Conservation (phyloP, 2,113 vertebrate species). For the Gallinago paraguaiae region DNA sequence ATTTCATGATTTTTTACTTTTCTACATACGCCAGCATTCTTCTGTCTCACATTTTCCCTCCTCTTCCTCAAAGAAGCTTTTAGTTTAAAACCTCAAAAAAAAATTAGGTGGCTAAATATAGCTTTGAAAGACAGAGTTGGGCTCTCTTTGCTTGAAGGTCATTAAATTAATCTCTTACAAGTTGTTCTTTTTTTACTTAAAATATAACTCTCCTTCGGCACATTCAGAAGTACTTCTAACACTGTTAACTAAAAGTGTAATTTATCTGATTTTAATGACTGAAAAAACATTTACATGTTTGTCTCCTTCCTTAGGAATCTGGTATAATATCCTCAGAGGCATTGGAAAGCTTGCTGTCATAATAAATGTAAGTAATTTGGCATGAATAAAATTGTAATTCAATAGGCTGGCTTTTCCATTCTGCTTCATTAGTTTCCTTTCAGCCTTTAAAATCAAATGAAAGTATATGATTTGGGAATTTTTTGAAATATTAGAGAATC, state of each 20-base stretch:
- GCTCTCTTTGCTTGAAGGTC: neutral
- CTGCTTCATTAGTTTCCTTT: conserved; percentile 15
- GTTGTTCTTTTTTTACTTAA: neutral
- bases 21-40: neutral
- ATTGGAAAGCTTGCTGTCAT: conserved; percentile 96
- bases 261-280: neutral
- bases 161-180: neutral
- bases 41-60: neutral
- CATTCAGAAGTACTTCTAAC: neutral
- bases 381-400: neutral
- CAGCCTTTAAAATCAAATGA: neutral
- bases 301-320: conserved; percentile 84
- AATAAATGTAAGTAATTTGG: conserved; percentile 88
- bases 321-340: conserved; percentile 96
- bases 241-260: neutral
- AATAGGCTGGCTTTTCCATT: conserved; percentile 4
- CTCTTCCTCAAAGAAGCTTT: neutral
- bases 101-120: neutral
- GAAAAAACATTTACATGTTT: neutral
- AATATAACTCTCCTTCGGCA: neutral
- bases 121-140: neutral
- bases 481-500: neutral
- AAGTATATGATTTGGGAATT: neutral
- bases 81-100: neutral
- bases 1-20: neutral